Percentiles rank a stretch among this genome's conserved stretches.
Conservation (phyloP, 2,888 invertebrate species). For the Synergus gifuensis region DNA sequence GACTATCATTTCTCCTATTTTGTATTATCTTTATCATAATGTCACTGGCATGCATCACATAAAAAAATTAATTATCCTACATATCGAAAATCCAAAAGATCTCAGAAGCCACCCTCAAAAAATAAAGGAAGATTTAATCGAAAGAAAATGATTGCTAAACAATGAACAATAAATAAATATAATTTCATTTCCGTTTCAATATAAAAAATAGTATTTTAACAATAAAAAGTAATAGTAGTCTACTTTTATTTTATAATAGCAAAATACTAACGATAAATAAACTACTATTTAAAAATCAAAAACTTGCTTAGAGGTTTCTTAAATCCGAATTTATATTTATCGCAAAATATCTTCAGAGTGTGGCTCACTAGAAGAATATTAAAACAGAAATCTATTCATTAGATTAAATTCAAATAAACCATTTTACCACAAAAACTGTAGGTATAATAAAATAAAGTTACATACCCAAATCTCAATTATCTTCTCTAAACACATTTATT, state of each 20-base stretch:
- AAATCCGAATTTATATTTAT: too few species aligned
- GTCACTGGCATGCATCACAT: conserved; percentile 77
- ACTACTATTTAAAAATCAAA: not conserved
- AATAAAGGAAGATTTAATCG: not conserved
- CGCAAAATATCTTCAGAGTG: not conserved
- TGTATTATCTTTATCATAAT: conserved; percentile 80
- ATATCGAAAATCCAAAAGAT: conserved; percentile 13
- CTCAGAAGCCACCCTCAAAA: conserved; percentile 2
- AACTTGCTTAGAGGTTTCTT: too few species aligned
- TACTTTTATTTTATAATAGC: not conserved
- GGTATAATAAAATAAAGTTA: not conserved
- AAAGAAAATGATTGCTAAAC: not conserved
- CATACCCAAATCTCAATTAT: not conserved
- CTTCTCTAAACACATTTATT: not conserved
- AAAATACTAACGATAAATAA: not conserved
- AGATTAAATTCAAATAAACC: not conserved
- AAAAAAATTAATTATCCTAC: conserved; percentile 15
- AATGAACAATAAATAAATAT: not conserved
- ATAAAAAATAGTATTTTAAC: not conserved
- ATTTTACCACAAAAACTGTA: too few species aligned
- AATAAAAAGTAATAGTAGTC: not conserved
- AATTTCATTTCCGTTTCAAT: not conserved
- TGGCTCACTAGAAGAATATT: not conserved
- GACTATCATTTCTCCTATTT: conserved; percentile 81
- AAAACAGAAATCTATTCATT: not conserved